phyloP scores from a whole-genome alignment of 1,140 invertebrate genomes.

The Capitella teleta region DNA sequence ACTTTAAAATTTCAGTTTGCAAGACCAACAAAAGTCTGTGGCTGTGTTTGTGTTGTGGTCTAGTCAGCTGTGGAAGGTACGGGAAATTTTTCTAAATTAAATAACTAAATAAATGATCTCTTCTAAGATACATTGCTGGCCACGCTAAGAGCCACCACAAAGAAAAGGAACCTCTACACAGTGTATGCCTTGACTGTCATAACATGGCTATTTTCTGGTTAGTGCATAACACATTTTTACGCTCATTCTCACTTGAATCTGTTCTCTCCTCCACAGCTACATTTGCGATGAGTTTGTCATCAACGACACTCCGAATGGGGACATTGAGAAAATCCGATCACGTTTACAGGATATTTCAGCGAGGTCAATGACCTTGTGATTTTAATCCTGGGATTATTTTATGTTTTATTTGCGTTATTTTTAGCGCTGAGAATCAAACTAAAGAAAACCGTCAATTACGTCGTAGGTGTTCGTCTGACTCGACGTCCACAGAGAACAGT shows the following conservation, averaged over 20 bases:
- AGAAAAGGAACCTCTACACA: neutral
- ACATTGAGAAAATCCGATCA: slow-evolving; percentile 50
- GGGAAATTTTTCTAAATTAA: neutral
- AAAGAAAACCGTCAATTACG: slow-evolving; percentile 3
- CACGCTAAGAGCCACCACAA: neutral
- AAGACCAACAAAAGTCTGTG: slow-evolving; percentile 57
- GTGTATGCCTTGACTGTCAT: neutral
- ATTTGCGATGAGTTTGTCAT: slow-evolving; percentile 68
- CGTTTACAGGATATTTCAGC: slow-evolving; percentile 12
- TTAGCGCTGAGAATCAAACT: neutral
- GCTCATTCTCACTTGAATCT: neutral
- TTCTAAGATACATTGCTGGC: neutral
- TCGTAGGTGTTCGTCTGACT: neutral
- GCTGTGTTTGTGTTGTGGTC: slow-evolving; percentile 64
- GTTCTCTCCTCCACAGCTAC: slow-evolving; percentile 52
- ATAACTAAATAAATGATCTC: neutral
- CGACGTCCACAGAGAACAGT: too few species aligned
- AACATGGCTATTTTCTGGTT: neutral
- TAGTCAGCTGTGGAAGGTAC: slow-evolving; percentile 58
- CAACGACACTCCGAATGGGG: slow-evolving; percentile 56
- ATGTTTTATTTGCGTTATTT: neutral
- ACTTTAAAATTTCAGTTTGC: slow-evolving; percentile 50
- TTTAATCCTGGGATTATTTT: neutral
- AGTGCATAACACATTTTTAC: neutral
- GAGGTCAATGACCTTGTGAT: neutral